phyloP scores from a whole-genome alignment of 2,113 vertebrate genomes.

The Eclectus roratus region DNA sequence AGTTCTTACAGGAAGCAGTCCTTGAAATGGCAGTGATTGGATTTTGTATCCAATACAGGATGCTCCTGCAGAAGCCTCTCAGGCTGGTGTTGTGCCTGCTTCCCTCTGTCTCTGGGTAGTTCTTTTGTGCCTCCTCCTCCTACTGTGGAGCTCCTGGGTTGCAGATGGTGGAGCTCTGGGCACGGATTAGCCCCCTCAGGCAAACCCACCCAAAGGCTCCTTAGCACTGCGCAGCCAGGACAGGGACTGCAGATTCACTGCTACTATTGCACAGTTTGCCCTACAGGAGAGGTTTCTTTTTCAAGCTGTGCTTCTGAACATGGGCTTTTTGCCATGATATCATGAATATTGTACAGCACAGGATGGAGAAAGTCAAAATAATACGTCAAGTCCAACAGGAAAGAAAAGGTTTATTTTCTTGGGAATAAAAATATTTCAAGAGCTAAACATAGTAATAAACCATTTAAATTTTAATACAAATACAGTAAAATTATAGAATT shows the following conservation, averaged over 20 bases:
- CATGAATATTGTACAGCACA: neutral
- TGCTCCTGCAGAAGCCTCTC: neutral
- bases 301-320: neutral
- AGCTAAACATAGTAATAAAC: neutral
- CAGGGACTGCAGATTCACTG: neutral
- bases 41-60: neutral
- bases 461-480: neutral
- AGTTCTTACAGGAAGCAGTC: neutral
- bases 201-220: neutral
- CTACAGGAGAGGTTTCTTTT: neutral
- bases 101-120: neutral
- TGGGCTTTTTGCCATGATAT: neutral
- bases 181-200: neutral
- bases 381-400: neutral
- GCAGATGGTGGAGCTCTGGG: neutral
- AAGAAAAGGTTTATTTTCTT: neutral
- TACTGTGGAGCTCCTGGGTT: neutral
- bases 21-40: neutral
- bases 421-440: neutral
- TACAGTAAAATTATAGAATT: neutral
- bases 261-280: neutral
- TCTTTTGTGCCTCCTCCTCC: neutral
- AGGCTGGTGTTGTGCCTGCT: neutral
- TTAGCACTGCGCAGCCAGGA: rapidly evolving
- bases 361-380: slow-evolving; percentile 2